Percentiles rank a stretch among this genome's conserved stretches.
phyloP scores from a whole-genome alignment of 1,140 invertebrate genomes.

The Brachionus angularis region DNA sequence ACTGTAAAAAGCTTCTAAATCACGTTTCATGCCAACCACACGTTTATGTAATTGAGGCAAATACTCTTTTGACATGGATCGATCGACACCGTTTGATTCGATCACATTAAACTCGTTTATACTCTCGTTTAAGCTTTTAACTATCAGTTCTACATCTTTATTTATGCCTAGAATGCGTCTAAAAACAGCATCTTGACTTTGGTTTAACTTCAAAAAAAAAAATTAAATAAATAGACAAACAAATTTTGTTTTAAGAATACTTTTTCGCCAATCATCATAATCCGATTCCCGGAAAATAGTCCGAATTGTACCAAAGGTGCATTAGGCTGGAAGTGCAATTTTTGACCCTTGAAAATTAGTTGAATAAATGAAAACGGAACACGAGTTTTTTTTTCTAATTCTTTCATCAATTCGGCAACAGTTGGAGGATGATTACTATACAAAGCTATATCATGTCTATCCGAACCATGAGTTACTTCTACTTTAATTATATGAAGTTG shows the following conservation, averaged over 20 bases:
- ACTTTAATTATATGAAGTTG: constrained; percentile 19
- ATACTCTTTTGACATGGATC: constrained; percentile 35
- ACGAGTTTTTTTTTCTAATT: constrained; percentile 20
- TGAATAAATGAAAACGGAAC: constrained; percentile 4
- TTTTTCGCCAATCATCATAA: constrained; percentile 39
- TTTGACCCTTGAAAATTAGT: constrained; percentile 42
- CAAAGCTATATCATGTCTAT: constrained; percentile 21
- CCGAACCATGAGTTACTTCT: constrained; percentile 40
- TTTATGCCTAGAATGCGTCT: constrained; percentile 29
- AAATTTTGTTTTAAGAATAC: background rate
- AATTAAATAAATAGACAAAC: background rate
- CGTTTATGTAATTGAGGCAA: constrained; percentile 25
- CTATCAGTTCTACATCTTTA: constrained; percentile 35
- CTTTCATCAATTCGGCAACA: constrained; percentile 28
- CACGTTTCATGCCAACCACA: background rate
- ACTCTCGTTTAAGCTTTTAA: constrained; percentile 20
- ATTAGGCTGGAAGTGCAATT: constrained; percentile 4
- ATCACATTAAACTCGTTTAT: background rate
- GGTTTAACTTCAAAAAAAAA: constrained; percentile 18
- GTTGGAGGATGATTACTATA: constrained; percentile 26
- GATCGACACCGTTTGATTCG: constrained; percentile 8
- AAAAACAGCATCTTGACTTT: constrained; percentile 31
- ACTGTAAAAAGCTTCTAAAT: constrained; percentile 11
- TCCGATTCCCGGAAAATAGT: constrained; percentile 24
- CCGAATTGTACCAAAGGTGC: constrained; percentile 14